phyloP scores from a whole-genome alignment of 1,140 invertebrate genomes.

The Polypedilum pembai region DNA sequence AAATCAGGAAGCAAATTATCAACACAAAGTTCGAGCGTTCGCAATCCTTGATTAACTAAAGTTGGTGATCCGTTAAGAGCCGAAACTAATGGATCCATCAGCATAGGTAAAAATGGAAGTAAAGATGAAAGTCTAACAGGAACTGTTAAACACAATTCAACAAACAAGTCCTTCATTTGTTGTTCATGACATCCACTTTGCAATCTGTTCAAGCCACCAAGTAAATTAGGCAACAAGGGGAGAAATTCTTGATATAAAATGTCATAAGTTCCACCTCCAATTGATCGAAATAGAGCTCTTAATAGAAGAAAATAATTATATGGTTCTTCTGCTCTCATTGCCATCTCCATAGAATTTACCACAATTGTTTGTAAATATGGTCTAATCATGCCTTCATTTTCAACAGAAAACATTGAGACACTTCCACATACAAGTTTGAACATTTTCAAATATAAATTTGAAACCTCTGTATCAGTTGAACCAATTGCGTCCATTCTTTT shows the following conservation, averaged over 20 bases:
- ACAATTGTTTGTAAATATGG: constrained; percentile 92
- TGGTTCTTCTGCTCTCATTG: constrained; percentile 89
- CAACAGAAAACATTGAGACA: constrained; percentile 84
- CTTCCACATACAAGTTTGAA: constrained; percentile 94
- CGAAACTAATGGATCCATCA: constrained; percentile 94
- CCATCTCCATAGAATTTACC: constrained; percentile 89
- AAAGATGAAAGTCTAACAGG: constrained; percentile 88
- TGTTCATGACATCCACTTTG: constrained; percentile 93
- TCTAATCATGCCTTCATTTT: constrained; percentile 92
- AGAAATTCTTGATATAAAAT: constrained; percentile 93
- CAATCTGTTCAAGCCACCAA: constrained; percentile 85
- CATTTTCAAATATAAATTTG: constrained; percentile 81
- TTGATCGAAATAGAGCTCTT: constrained; percentile 74
- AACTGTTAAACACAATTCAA: constrained; percentile 91
- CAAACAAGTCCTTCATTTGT: constrained; percentile 95
- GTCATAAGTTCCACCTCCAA: constrained; percentile 95
- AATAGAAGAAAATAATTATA: constrained; percentile 89
- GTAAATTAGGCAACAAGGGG: constrained; percentile 80
- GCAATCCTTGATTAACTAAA: constrained; percentile 82
- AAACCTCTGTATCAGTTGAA: constrained; percentile 70
- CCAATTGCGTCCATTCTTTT: constrained; percentile 94
- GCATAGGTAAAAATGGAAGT: constrained; percentile 88
- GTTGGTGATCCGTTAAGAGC: constrained; percentile 90
- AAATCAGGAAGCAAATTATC: constrained; percentile 96
- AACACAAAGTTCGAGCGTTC: constrained; percentile 90